Base-by-base conservation (phyloP, 2,797 vertebrate species). In the Ctenopoma kingsleyae region DNA sequence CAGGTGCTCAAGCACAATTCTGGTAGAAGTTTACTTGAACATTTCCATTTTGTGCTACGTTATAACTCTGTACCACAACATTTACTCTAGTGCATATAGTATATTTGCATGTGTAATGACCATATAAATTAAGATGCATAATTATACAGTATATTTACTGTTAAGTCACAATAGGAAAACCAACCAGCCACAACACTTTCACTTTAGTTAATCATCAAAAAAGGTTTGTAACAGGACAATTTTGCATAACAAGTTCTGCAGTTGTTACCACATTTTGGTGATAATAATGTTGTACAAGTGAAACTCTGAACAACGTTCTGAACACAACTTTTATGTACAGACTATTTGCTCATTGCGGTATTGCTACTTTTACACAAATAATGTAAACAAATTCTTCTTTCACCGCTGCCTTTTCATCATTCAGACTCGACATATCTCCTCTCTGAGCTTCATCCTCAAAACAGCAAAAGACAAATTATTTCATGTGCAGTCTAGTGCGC, bases 401-500 rank as follows among this genome's bases (percentile, higher is more conserved):
- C 30, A 22, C 41, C 38, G 6, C 36, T 13, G 27, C 32, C 38
- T 73, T 52, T 48, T 51, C n/a, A 17, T 78, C 43, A 59, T 12
- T 58, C 48, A 30, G 25, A 61, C 20, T 36, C n/a, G 5, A 53
- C 36, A 54, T 16, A 50, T 51, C 19, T 57, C 44, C 22, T 75
- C 53, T 65, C 58, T 70, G 35, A 70, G 51, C 82, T 58, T 77
- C 74, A 65, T 76, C 66, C 13, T 67, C 61, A 66, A 61, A 83
- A 55, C 36, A 67, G 25, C 44, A 47, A 49, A 76, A 64, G 51
- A 23, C 57, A 57, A 75, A 72, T 58, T 50, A 67, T 75, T 46
- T 70, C 38, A 70, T 83, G 76, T 89, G 65, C 80, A 70, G 74
- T 81, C 86, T 88, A 78, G 44, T 58, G 67, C 6, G 67, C 7